A percentile compares a stretch with the other conserved stretches of the same genome.
These are phyloP conservation scores for Hybognathus amarus DNA, from an alignment of 2,797 vertebrate species.

Conservation along the genomic window DNA sequence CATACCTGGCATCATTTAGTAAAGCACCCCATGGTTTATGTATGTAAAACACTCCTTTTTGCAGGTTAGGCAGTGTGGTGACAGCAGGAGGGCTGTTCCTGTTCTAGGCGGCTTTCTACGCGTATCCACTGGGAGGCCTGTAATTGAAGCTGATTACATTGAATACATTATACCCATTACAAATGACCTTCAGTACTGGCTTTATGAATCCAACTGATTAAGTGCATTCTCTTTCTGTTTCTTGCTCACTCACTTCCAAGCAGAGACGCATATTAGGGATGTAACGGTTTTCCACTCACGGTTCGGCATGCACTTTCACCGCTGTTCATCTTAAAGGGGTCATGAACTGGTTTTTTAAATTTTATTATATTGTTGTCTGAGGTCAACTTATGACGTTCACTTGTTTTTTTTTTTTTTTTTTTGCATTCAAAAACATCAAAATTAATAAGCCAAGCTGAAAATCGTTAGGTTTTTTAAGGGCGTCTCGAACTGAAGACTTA, in stretches of 20 bases:
- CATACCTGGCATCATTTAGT: conserved; percentile 22
- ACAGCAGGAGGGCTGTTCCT: conserved; percentile 27
- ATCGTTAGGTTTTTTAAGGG: too few relatives aligned
- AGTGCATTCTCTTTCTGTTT: conserved; percentile 4
- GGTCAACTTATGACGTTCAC: too few relatives aligned
- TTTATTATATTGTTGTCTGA: too few relatives aligned
- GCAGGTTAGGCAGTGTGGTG: conserved; percentile 35
- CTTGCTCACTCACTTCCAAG: not conserved
- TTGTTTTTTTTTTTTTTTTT: too few relatives aligned
- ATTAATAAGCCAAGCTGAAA: too few relatives aligned
- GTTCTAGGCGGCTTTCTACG: conserved; percentile 12
- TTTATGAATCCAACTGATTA: conserved; percentile 39
- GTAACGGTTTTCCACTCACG: too few relatives aligned
- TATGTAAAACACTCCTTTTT: conserved; percentile 19
- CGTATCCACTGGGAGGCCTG: conserved; percentile 23
- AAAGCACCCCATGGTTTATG: conserved; percentile 22
- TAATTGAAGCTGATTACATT: conserved; percentile 55
- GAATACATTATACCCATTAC: conserved; percentile 50
- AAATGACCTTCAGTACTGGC: conserved; percentile 46
- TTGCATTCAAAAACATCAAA: too few relatives aligned
- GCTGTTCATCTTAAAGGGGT: too few relatives aligned
- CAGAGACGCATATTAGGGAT: not conserved
- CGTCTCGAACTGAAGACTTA: too few relatives aligned
- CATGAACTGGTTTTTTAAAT: too few relatives aligned
- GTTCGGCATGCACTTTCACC: too few relatives aligned